Conservation (phyloP, 2,888 invertebrate genomes). For the Lithophane leautieri region DNA sequence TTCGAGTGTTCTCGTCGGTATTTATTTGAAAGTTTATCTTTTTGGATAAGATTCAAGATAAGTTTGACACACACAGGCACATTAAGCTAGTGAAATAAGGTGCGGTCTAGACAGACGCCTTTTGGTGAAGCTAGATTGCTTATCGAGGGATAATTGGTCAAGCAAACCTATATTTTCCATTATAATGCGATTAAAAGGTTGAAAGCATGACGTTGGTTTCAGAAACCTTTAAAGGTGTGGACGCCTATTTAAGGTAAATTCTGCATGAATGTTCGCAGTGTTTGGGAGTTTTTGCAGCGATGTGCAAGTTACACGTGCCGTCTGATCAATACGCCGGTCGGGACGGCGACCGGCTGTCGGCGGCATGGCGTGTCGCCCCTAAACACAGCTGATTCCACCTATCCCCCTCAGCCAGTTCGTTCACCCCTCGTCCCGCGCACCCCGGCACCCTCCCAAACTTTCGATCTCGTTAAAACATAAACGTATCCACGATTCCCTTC, state of each 20-base stretch:
- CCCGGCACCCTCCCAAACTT: constrained; percentile 78
- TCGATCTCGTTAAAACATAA: constrained; percentile 76
- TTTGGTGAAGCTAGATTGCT: constrained; percentile 59
- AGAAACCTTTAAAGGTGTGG: constrained; percentile 53
- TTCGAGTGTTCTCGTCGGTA: constrained; percentile 23
- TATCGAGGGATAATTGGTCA: constrained; percentile 60
- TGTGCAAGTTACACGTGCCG: constrained; percentile 75
- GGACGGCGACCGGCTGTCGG: constrained; percentile 88
- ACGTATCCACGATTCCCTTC: constrained; percentile 67
- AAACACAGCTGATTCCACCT: constrained; percentile 88
- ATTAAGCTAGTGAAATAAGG: constrained; percentile 45
- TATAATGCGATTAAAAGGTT: constrained; percentile 66
- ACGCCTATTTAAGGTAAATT: constrained; percentile 32
- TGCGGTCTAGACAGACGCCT: constrained; percentile 57
- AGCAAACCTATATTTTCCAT: constrained; percentile 53
- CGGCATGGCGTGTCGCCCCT: constrained; percentile 86
- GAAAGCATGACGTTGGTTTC: constrained; percentile 46
- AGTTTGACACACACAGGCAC: constrained; percentile 14
- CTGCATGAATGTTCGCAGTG: constrained; percentile 44
- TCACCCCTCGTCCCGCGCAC: constrained; percentile 81
- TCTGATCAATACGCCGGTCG: constrained; percentile 88
- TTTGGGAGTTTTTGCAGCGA: constrained; percentile 72
- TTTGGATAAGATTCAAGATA: constrained; percentile 43
- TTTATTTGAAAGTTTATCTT: constrained; percentile 33
- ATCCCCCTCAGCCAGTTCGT: constrained; percentile 81